A percentile compares a stretch with the other conserved stretches of the same genome.
These are phyloP conservation scores for Zhengitettix transpicula DNA, from an alignment of 2,888 invertebrate genomes.

Conservation along the genomic window DNA sequence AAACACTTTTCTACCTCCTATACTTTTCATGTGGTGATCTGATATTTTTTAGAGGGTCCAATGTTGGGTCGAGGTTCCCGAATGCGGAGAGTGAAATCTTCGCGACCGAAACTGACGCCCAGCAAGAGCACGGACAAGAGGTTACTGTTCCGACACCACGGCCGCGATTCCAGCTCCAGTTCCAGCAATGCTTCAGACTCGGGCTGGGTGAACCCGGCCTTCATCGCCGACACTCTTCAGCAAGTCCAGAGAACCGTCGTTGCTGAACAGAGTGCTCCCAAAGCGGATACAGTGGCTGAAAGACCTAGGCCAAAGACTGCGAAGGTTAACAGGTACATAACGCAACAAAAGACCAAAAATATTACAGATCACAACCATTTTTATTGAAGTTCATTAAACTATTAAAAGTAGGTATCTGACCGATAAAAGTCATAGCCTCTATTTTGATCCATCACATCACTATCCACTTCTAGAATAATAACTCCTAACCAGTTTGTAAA, in stretches of 20 bases:
- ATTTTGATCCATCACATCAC: no score
- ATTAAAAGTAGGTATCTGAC: no score
- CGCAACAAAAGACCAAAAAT: neutral
- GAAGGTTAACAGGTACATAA: slow-evolving; percentile 9
- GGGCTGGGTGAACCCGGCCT: slow-evolving; percentile 8
- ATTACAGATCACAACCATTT: neutral
- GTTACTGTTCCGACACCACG: slow-evolving; percentile 10
- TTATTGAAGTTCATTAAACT: no score
- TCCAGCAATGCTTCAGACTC: slow-evolving; percentile 15
- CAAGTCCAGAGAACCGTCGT: neutral
- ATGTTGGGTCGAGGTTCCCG: slow-evolving; percentile 25
- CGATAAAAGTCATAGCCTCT: no score
- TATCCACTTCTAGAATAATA: no score
- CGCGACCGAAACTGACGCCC: slow-evolving; percentile 3
- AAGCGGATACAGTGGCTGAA: neutral
- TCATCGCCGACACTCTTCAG: slow-evolving; percentile 10
- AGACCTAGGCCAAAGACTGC: slow-evolving; percentile 12
- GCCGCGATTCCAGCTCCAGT: slow-evolving; percentile 6
- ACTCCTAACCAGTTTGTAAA: no score
- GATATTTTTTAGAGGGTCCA: slow-evolving; percentile 20
- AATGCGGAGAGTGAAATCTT: slow-evolving; percentile 23
- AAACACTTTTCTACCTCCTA: no score
- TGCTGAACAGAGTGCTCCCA: no score
- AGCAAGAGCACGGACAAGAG: slow-evolving; percentile 1
- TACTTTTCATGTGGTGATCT: no score